Conservation (phyloP, 2,113 vertebrate species). For the Aptenodytes forsteri region DNA sequence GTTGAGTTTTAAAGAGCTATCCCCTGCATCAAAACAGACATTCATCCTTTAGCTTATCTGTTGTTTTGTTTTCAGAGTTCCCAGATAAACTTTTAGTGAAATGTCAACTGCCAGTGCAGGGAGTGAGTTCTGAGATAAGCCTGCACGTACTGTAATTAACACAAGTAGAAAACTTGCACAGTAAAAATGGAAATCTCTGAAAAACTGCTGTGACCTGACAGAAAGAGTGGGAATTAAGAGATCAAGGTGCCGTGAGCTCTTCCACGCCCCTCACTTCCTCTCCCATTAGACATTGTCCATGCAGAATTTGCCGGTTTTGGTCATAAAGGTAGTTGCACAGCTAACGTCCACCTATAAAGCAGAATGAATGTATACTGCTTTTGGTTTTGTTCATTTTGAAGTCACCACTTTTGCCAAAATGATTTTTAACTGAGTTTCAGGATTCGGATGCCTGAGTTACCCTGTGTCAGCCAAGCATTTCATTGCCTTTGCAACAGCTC, state of each 20-base stretch:
- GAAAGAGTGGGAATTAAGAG: not conserved
- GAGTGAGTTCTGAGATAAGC: not conserved
- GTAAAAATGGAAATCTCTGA: not conserved
- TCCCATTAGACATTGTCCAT: not conserved
- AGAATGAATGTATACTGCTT: not conserved
- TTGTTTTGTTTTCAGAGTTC: not conserved
- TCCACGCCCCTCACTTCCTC: not conserved
- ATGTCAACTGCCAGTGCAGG: not conserved
- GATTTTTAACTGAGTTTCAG: not conserved
- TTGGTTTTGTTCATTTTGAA: not conserved
- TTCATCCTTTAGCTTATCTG: not conserved
- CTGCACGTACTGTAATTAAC: not conserved
- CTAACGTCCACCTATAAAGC: not conserved
- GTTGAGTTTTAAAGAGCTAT: not conserved
- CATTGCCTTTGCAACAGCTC: not conserved
- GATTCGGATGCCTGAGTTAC: not conserved
- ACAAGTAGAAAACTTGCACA: rapidly evolving
- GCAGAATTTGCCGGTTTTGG: not conserved
- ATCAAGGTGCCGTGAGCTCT: not conserved
- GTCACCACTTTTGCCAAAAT: not conserved
- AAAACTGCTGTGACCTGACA: not conserved
- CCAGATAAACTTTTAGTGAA: not conserved
- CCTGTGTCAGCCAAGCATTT: not conserved
- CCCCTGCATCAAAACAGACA: not conserved
- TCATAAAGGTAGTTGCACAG: not conserved